These are phyloP conservation scores for Pachycephala philippinensis DNA, from an alignment of 2,113 vertebrate genomes.

Conservation along the genomic window DNA sequence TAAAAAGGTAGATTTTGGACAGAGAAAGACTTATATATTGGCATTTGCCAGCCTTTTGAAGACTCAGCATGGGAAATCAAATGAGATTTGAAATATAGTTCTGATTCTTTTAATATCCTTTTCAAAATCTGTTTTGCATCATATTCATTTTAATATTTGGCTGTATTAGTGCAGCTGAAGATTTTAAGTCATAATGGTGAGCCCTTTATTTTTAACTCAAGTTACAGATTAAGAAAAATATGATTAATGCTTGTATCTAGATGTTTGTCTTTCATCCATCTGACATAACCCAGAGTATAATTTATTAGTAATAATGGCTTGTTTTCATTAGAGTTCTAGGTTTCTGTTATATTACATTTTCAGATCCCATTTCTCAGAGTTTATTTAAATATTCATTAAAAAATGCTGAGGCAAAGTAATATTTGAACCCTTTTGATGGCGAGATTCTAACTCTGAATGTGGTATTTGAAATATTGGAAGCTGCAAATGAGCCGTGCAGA, in stretches of 20 bases:
- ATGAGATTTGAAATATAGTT: neutral
- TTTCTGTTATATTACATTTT: neutral
- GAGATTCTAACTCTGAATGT: neutral
- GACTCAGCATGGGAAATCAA: neutral
- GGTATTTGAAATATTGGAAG: neutral
- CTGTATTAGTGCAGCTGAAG: neutral
- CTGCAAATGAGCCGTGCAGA: neutral
- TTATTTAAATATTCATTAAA: neutral
- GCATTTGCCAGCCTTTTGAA: conserved; percentile 1
- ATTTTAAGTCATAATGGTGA: neutral
- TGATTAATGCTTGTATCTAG: neutral
- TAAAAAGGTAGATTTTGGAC: neutral
- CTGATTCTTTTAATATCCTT: conserved; percentile 30
- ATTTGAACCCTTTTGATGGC: neutral
- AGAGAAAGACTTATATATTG: neutral
- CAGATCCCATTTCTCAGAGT: neutral
- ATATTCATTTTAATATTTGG: neutral
- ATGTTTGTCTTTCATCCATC: neutral
- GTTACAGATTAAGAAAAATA: neutral
- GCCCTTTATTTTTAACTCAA: conserved; percentile 3
- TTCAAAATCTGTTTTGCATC: conserved; percentile 13
- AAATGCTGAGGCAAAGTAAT: neutral
- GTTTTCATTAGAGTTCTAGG: neutral
- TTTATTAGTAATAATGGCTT: neutral
- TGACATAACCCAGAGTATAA: neutral